Conservation (phyloP, 1,140 invertebrate genomes). For the Muscidifurax raptorellus region DNA sequence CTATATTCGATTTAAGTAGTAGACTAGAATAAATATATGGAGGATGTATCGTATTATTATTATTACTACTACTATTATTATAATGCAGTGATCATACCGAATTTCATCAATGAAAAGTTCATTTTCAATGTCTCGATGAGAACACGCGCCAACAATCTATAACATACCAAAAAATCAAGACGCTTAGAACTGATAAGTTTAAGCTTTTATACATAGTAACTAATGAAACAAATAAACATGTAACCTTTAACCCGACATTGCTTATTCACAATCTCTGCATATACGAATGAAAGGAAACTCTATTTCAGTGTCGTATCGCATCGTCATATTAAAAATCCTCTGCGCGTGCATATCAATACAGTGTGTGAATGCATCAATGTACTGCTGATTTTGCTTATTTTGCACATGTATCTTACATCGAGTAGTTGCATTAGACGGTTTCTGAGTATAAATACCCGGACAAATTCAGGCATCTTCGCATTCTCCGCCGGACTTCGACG, state of each 20-base stretch:
- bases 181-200: not conserved
- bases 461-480: conserved; percentile 3
- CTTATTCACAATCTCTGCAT: not conserved
- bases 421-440: not conserved
- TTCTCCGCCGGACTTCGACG: conserved; percentile 28
- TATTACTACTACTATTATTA: no score
- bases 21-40: no score
- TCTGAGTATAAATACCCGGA: conserved; percentile 50
- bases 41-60: no score
- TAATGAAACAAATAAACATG: not conserved
- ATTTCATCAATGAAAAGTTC: no score
- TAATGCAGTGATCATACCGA: no score
- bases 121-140: no score
- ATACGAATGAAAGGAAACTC: not conserved
- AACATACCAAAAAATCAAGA: not conserved
- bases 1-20: no score
- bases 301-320: not conserved
- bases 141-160: not conserved
- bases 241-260: not conserved
- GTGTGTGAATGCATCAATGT: not conserved
- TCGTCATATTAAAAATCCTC: not conserved
- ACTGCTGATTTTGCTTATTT: conserved; percentile 35
- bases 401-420: conserved; percentile 29
- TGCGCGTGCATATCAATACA: not conserved
- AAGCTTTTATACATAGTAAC: not conserved